Percentiles rank a stretch among this genome's conserved stretches.
These are phyloP conservation scores for Brenthis daphne DNA, from an alignment of 2,888 invertebrate species.

Conservation along the genomic window DNA sequence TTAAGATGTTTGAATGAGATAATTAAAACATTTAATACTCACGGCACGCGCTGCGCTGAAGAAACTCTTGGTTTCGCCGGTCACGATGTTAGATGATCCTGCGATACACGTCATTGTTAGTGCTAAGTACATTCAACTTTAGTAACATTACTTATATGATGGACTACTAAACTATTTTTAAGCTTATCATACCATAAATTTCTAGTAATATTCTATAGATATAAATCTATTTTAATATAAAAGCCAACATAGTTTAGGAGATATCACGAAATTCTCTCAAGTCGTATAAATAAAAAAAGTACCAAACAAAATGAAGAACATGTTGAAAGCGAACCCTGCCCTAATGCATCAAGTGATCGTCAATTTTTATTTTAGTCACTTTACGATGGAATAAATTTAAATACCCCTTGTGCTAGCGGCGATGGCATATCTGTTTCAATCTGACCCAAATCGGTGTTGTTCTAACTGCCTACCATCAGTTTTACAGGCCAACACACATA, in stretches of 20 bases:
- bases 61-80: constrained; percentile 95
- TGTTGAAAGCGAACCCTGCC: not conserved
- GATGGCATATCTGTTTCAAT: constrained; percentile 29
- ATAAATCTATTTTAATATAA: too few relatives aligned
- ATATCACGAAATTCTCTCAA: too few relatives aligned
- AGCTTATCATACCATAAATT: too few relatives aligned
- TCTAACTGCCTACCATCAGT: constrained; percentile 24
- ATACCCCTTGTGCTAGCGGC: constrained; percentile 28
- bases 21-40: constrained; percentile 72
- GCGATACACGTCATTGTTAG: constrained; percentile 64
- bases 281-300: not conserved
- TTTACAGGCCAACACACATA: constrained; percentile 23
- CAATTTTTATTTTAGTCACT: constrained; percentile 32
- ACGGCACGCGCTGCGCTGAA: constrained; percentile 95
- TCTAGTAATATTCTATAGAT: too few relatives aligned
- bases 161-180: too few relatives aligned
- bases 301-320: not conserved
- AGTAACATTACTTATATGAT: not conserved
- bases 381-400: constrained; percentile 37
- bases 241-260: too few relatives aligned
- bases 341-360: constrained; percentile 21
- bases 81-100: constrained; percentile 93
- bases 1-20: constrained; percentile 44
- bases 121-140: constrained; percentile 42
- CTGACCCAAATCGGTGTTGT: constrained; percentile 32